These are phyloP conservation scores for Solea solea DNA, from an alignment of 2,113 vertebrate genomes.

Conservation along the genomic window DNA sequence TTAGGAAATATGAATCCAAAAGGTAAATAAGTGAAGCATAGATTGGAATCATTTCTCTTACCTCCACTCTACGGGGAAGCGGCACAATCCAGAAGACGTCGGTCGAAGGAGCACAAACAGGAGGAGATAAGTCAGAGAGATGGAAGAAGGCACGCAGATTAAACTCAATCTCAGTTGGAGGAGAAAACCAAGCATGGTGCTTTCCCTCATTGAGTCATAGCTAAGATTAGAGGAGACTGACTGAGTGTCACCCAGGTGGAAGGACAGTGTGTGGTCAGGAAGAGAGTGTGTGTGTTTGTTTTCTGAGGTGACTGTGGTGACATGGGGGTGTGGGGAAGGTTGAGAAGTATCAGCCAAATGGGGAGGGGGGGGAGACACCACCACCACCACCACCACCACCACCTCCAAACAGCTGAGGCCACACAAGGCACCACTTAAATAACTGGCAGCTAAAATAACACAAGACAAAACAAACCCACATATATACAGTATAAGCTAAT, in stretches of 20 bases:
- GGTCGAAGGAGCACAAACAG: conserved; percentile 45
- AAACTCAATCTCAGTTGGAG: conserved; percentile 6
- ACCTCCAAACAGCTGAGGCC: conserved; percentile 63
- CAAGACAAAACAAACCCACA: background rate
- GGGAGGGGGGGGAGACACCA: background rate
- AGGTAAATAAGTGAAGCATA: too few relatives aligned
- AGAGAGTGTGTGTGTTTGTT: conserved; percentile 34
- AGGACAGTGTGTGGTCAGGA: conserved; percentile 34
- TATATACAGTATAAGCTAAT: background rate
- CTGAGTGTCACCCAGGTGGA: conserved; percentile 25
- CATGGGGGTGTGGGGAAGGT: background rate
- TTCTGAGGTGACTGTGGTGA: conserved; percentile 18
- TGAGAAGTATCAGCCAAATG: conserved; percentile 60
- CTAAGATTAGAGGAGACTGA: conserved; percentile 23
- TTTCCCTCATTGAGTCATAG: conserved; percentile 22
- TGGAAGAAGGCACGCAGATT: conserved; percentile 16
- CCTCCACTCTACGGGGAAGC: conserved; percentile 76
- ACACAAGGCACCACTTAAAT: conserved; percentile 21
- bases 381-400: too few relatives aligned
- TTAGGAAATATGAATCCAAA: too few relatives aligned
- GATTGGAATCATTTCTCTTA: conserved; percentile 48
- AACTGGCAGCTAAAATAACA: conserved; percentile 52
- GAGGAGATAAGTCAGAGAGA: conserved; percentile 11
- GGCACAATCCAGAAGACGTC: conserved; percentile 59
- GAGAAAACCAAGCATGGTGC: conserved; percentile 49